These are phyloP conservation scores for Phasia obesa DNA, from an alignment of 2,888 invertebrate species.

Conservation along the genomic window DNA sequence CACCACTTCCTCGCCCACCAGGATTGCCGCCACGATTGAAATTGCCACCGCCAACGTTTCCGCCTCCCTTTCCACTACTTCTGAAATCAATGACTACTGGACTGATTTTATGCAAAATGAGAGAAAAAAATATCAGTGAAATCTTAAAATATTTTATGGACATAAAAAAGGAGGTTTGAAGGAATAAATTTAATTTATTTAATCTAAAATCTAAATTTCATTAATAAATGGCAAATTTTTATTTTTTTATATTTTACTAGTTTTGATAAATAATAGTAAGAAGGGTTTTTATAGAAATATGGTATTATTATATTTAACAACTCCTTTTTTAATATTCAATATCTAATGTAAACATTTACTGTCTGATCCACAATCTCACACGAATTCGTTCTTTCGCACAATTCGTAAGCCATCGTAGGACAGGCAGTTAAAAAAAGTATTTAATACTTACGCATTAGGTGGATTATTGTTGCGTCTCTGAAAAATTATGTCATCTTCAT, in stretches of 20 bases:
- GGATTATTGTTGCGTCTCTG: slow-evolving; percentile 81
- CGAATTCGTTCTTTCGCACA: neutral
- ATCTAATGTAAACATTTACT: too few relatives aligned
- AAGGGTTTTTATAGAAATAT: too few relatives aligned
- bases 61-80: slow-evolving; percentile 26
- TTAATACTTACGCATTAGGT: slow-evolving; percentile 71
- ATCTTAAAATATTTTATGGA: neutral
- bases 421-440: neutral
- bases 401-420: neutral
- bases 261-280: too few relatives aligned
- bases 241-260: too few relatives aligned
- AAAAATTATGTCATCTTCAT: slow-evolving; percentile 81
- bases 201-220: too few relatives aligned
- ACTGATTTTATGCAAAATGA: neutral
- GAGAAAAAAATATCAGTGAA: neutral
- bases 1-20: slow-evolving; percentile 77
- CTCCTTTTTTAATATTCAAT: too few relatives aligned
- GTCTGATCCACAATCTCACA: too few relatives aligned
- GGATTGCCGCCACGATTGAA: slow-evolving; percentile 81
- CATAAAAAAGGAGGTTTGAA: too few relatives aligned
- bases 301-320: too few relatives aligned
- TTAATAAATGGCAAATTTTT: too few relatives aligned
- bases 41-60: slow-evolving; percentile 70
- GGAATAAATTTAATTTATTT: too few relatives aligned
- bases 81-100: slow-evolving; percentile 48